Evolutionary conservation across 1,140 invertebrate species (phyloP).

Genomic region (Agrypnia vestita): DNA sequence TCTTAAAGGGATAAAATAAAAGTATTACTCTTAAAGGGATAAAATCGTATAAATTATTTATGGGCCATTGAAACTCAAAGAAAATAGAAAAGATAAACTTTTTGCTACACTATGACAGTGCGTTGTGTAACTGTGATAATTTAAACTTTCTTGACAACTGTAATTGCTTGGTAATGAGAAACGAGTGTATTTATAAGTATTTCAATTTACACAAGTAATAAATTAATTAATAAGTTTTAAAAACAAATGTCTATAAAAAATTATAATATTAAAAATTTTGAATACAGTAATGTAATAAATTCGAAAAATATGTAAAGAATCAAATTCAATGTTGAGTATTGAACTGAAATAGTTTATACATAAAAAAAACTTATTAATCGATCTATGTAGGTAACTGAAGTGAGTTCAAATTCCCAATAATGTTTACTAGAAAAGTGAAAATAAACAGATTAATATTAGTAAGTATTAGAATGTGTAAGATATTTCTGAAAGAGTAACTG

Average conservation of each 20-base stretch:
- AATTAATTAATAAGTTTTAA: no score
- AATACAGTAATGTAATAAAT: no score
- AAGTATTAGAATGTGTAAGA: constrained; percentile 1
- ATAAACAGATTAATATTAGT: neutral
- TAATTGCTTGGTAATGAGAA: constrained; percentile 27
- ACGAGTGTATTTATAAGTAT: neutral
- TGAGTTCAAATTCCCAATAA: constrained; percentile 11
- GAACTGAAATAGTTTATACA: constrained; percentile 9
- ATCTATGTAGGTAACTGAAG: neutral
- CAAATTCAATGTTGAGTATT: neutral
- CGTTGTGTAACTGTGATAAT: neutral
- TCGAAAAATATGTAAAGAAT: neutral
- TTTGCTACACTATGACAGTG: no score
- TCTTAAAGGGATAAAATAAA: no score
- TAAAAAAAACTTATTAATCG: neutral
- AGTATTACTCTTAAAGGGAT: no score
- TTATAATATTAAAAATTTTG: no score
- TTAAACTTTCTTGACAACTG: neutral
- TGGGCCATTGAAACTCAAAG: no score
- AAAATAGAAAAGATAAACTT: no score
- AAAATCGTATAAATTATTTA: no score
- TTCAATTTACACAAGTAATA: no score
- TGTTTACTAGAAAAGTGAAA: neutral
- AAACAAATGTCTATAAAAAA: no score
- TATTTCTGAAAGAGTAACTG: constrained; percentile 18